phyloP scores from a whole-genome alignment of 2,888 invertebrate genomes.

The Timandra comae region DNA sequence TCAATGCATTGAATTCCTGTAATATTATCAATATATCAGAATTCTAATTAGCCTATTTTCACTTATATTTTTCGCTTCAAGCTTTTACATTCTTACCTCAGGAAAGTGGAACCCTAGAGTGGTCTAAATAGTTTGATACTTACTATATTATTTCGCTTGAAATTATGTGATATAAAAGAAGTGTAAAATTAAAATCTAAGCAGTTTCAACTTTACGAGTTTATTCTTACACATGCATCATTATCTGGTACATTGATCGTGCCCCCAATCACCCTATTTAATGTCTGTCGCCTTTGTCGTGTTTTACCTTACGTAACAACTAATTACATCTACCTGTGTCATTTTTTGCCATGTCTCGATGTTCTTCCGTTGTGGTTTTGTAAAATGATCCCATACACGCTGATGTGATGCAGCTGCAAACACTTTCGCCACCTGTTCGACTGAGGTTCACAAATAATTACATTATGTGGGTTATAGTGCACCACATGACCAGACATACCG shows the following conservation, averaged over 20 bases:
- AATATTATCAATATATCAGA: too few species aligned
- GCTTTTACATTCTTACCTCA: too few species aligned
- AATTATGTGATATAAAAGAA: too few species aligned
- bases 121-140: too few species aligned
- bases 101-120: too few species aligned
- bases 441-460: conserved; percentile 78
- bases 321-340: conserved; percentile 85
- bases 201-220: background rate
- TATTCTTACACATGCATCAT: too few species aligned
- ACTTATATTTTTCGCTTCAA: too few species aligned
- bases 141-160: too few species aligned
- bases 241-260: background rate
- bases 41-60: too few species aligned
- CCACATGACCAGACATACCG: conserved; percentile 58
- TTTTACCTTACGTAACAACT: conserved; percentile 12
- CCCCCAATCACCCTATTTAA: too few species aligned
- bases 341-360: conserved; percentile 98
- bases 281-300: background rate
- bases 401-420: conserved; percentile 96
- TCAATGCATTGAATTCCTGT: conserved; percentile 60
- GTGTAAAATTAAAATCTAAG: too few species aligned
- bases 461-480: conserved; percentile 50
- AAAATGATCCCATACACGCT: conserved; percentile 99
- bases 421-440: conserved; percentile 99
- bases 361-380: conserved; percentile 99